Conservation (phyloP, 2,797 vertebrate genomes). For the Neosilurus hyrtlii region DNA sequence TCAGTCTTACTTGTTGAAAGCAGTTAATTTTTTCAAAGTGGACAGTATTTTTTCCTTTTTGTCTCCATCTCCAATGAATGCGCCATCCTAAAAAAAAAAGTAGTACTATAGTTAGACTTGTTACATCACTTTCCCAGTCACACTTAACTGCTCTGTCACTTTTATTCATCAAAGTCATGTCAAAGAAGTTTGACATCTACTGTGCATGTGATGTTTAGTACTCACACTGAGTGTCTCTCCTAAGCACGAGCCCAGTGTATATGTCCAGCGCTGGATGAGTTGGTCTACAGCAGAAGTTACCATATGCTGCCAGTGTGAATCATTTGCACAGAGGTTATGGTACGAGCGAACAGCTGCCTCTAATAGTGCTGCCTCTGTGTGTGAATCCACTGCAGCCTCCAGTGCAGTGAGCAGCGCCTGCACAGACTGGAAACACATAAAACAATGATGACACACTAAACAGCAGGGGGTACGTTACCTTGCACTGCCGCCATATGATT, state of each 20-base stretch:
- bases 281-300: conserved; percentile 69
- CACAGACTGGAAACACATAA: conserved; percentile 65
- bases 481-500: no score
- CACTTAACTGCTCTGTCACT: not conserved
- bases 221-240: conserved; percentile 64
- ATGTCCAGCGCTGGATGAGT: conserved; percentile 76
- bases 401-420: conserved; percentile 75
- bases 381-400: conserved; percentile 68
- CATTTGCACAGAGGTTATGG: conserved; percentile 72
- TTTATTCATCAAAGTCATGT: not conserved
- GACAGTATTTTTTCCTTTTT: conserved; percentile 65
- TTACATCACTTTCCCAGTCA: no score
- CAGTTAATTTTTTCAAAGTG: conserved; percentile 77
- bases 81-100: conserved; percentile 64
- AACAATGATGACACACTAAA: not conserved
- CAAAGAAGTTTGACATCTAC: not conserved
- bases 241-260: conserved; percentile 71
- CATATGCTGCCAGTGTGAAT: conserved; percentile 60
- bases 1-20: conserved; percentile 83
- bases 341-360: conserved; percentile 81
- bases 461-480: not conserved
- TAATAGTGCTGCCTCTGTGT: conserved; percentile 72
- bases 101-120: conserved; percentile 4
- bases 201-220: not conserved
- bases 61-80: conserved; percentile 64